Conservation (phyloP, 2,888 invertebrate species). For the Synergus japonicus region DNA sequence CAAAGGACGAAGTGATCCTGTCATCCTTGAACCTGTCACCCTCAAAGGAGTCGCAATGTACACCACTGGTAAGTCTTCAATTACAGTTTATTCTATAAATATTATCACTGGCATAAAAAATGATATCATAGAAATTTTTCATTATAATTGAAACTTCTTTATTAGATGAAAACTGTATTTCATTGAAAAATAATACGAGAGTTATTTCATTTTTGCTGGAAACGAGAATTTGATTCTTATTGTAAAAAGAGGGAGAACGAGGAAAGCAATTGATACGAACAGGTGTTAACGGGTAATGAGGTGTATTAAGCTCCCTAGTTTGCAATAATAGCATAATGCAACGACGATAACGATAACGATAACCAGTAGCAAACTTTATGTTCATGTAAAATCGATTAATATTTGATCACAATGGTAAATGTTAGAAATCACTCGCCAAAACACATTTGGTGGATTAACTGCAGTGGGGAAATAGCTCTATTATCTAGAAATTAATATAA, state of each 20-base stretch:
- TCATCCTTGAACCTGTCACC: constrained; percentile 89
- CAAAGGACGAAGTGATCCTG: constrained; percentile 91
- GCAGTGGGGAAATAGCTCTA: neutral
- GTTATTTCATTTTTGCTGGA: neutral
- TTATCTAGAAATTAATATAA: neutral
- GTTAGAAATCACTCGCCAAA: neutral
- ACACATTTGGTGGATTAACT: neutral
- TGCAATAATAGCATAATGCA: constrained; percentile 21
- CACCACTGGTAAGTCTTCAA: constrained; percentile 66
- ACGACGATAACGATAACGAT: neutral
- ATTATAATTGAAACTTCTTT: too few relatives aligned
- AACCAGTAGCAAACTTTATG: neutral
- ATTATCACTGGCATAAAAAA: neutral
- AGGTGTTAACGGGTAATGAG: constrained; percentile 22
- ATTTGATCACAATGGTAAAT: neutral
- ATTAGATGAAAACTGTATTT: too few relatives aligned
- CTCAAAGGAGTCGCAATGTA: constrained; percentile 87
- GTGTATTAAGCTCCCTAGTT: constrained; percentile 12
- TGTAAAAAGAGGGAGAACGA: neutral
- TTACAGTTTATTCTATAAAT: neutral
- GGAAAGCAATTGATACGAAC: constrained; percentile 15
- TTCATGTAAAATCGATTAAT: neutral
- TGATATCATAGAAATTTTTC: too few relatives aligned
- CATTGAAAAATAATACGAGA: too few relatives aligned
- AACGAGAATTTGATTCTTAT: neutral